These are phyloP conservation scores for Ranitomeya variabilis DNA, from an alignment of 2,113 vertebrate genomes.

Conservation along the genomic window DNA sequence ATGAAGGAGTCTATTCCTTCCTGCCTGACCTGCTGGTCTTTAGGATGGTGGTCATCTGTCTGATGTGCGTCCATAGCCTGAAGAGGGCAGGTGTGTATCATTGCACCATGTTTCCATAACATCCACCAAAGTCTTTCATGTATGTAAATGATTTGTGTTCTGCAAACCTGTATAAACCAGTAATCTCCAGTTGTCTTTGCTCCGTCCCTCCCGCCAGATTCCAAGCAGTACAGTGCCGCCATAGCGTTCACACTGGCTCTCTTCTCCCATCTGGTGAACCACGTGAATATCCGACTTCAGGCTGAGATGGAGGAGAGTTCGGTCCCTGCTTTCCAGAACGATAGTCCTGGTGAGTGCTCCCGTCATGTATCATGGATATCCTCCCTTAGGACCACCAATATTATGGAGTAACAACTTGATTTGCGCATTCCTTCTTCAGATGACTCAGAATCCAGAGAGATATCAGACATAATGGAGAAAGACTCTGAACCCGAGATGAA, in stretches of 20 bases:
- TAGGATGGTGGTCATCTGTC: conserved; percentile 92
- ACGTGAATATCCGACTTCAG: conserved; percentile 95
- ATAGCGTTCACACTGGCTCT: conserved; percentile 96
- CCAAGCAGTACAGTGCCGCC: conserved; percentile 94
- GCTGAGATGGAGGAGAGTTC: conserved; percentile 91
- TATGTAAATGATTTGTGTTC: too few relatives aligned
- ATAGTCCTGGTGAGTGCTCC: conserved; percentile 70
- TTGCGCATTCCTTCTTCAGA: conserved; percentile 68
- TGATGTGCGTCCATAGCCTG: conserved; percentile 97
- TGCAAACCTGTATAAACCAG: not conserved
- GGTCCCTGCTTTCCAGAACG: conserved; percentile 82
- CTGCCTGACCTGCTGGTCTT: conserved; percentile 91
- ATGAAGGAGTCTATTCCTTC: conserved; percentile 81
- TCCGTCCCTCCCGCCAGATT: conserved; percentile 72
- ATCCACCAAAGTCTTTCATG: too few relatives aligned
- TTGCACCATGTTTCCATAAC: too few relatives aligned
- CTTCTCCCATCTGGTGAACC: conserved; percentile 96
- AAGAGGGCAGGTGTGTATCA: conserved; percentile 86
- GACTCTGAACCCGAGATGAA: conserved; percentile 62
- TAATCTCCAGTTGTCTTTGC: not conserved
- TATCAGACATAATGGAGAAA: conserved; percentile 62
- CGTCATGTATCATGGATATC: not conserved
- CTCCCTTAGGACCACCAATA: not conserved
- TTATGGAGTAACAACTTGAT: not conserved
- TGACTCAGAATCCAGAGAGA: conserved; percentile 78